Evolutionary conservation across 2,797 vertebrate species (phyloP).

Genomic region (Brachymystax lenok): DNA sequence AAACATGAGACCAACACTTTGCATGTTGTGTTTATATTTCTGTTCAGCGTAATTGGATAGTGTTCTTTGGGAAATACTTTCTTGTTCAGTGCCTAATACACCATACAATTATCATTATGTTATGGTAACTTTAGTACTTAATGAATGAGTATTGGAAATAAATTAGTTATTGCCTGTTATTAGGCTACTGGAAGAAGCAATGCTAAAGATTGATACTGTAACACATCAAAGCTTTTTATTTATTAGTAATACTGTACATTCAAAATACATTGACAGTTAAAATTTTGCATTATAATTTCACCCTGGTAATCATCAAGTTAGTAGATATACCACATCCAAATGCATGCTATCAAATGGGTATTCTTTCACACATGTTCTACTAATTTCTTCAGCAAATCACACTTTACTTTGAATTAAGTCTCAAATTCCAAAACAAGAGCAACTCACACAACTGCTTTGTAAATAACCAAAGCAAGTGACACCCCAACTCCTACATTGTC

Average conservation of each 20-base stretch:
- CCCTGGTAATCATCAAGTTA: constrained; percentile 52
- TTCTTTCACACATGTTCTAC: constrained; percentile 39
- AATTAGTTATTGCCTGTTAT: not conserved
- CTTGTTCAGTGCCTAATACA: no score
- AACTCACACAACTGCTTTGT: constrained; percentile 25
- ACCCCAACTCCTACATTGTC: not conserved
- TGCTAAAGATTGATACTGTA: constrained; percentile 26
- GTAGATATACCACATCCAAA: constrained; percentile 54
- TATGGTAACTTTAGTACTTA: no score
- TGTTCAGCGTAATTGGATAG: no score
- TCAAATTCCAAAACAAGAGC: constrained; percentile 43
- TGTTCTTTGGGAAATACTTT: no score
- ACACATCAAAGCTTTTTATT: constrained; percentile 59
- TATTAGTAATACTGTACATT: constrained; percentile 68
- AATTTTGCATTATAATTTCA: constrained; percentile 64
- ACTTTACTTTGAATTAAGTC: constrained; percentile 31
- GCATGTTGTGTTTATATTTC: no score
- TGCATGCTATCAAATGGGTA: constrained; percentile 59
- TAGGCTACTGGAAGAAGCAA: not conserved
- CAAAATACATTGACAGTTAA: constrained; percentile 62
- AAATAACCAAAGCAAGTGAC: not conserved
- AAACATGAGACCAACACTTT: no score
- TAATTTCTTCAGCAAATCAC: constrained; percentile 38
- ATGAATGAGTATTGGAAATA: no score
- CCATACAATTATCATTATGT: no score